Percentiles rank a stretch among this genome's conserved stretches.
Conservation (phyloP, 30 jellyfish, hydroid and myxozoan species). For the Turritopsis dohrnii region DNA sequence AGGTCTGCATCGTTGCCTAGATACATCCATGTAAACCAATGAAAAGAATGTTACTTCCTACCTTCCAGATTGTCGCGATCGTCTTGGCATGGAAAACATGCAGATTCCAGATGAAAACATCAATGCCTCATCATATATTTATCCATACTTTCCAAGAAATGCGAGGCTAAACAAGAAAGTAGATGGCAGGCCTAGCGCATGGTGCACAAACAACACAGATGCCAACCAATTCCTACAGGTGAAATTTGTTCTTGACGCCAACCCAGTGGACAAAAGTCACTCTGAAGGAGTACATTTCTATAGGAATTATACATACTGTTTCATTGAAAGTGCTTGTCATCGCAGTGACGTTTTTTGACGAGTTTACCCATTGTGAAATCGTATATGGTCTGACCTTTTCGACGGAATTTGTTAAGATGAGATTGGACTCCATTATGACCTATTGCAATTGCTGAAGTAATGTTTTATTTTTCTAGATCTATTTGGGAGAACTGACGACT, state of each 20-base stretch:
- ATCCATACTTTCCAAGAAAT: conserved; percentile 24
- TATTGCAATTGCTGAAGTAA: neutral
- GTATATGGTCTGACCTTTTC: too few species aligned
- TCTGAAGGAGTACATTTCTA: too few species aligned
- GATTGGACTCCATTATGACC: neutral
- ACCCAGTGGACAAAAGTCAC: neutral
- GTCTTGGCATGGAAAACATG: conserved; percentile 63
- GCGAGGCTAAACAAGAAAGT: conserved; percentile 37
- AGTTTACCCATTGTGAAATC: too few species aligned
- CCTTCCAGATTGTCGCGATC: conserved; percentile 47
- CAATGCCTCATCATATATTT: conserved; percentile 48
- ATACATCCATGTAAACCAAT: too few species aligned
- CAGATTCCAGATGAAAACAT: conserved; percentile 48
- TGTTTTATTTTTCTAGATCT: conserved; percentile 37
- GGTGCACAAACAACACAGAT: conserved; percentile 71
- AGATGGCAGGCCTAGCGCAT: conserved; percentile 36
- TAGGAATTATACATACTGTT: too few species aligned
- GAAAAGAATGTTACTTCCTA: too few species aligned
- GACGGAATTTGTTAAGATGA: too few species aligned
- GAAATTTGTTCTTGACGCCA: too few species aligned
- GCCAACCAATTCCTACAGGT: conserved; percentile 65
- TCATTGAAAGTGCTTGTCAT: too few species aligned
- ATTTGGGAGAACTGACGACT: conserved; percentile 45
- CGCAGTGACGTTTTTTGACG: too few species aligned
- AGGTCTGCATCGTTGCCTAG: too few species aligned